These are phyloP conservation scores for Hippopotamus amphibius DNA, from an alignment of 2,113 vertebrate genomes.

Conservation along the genomic window DNA sequence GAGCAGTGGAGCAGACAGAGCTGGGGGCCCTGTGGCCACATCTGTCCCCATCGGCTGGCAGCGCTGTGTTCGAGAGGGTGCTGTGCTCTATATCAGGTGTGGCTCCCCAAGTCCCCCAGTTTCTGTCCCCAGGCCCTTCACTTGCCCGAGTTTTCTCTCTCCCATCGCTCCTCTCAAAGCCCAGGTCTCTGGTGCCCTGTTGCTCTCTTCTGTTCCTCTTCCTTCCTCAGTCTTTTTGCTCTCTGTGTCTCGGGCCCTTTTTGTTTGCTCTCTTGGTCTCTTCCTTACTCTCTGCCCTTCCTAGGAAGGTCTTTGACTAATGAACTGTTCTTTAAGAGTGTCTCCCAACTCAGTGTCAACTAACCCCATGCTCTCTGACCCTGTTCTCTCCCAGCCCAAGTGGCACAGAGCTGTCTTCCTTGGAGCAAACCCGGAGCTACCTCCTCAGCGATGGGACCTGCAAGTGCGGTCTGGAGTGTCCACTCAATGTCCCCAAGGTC, in stretches of 20 bases:
- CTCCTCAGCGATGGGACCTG: constrained; percentile 95
- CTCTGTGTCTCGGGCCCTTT: not conserved
- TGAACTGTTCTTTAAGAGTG: not conserved
- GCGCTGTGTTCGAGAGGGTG: constrained; percentile 90
- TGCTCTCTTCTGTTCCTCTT: not conserved
- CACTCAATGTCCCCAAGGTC: constrained; percentile 94
- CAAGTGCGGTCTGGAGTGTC: constrained; percentile 96
- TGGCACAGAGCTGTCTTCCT: constrained; percentile 90
- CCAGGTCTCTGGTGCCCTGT: not conserved
- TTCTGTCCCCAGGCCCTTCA: accelerated
- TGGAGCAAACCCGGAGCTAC: constrained; percentile 93
- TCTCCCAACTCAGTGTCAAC: not conserved
- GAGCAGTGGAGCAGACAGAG: constrained; percentile 92
- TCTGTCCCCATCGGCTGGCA: constrained; percentile 90
- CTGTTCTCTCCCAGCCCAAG: constrained; percentile 88
- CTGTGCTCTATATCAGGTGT: constrained; percentile 93
- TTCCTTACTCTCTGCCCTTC: not conserved
- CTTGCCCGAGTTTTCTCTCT: not conserved
- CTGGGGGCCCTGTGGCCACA: constrained; percentile 89
- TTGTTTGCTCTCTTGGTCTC: not conserved
- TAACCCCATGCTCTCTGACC: constrained; percentile 21
- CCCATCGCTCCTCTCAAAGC: not conserved
- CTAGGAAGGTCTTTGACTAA: not conserved
- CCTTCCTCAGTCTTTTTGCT: not conserved
- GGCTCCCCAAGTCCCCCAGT: not conserved